Percentiles rank a stretch among this genome's conserved stretches.
These are phyloP conservation scores for Melanerpes aurifrons DNA, from an alignment of 2,113 vertebrate species.

Conservation along the genomic window DNA sequence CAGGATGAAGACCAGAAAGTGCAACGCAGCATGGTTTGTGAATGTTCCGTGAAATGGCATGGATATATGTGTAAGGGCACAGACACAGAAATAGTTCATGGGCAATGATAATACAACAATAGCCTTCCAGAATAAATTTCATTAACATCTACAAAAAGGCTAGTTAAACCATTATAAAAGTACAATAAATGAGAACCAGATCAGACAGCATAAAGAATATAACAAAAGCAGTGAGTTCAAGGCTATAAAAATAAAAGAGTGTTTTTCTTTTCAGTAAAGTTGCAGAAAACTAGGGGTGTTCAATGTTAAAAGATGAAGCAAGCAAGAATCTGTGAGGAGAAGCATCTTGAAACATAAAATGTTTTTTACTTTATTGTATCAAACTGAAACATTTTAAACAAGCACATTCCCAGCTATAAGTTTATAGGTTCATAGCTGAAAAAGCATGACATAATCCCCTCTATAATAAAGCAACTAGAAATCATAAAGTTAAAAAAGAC, in stretches of 20 bases:
- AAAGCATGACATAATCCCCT: not conserved
- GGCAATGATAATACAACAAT: not conserved
- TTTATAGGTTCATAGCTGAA: not conserved
- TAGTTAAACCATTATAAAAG: not conserved
- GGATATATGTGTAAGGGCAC: accelerated
- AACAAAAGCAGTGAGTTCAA: not conserved
- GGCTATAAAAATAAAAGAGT: not conserved
- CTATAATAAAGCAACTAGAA: not conserved
- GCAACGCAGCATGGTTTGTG: not conserved
- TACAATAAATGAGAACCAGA: not conserved
- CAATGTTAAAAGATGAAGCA: not conserved
- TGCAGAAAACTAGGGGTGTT: not conserved
- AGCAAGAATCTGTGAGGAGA: not conserved
- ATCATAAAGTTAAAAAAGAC: not conserved
- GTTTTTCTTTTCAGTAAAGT: not conserved
- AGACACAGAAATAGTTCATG: not conserved
- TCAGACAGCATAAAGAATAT: not conserved
- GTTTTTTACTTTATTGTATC: not conserved
- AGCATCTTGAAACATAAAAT: not conserved
- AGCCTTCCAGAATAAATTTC: not conserved
- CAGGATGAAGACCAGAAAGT: not conserved
- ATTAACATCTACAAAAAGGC: not conserved
- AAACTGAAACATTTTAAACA: not conserved
- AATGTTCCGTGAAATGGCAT: not conserved
- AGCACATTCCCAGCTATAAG: not conserved